Base-by-base conservation (phyloP, 1,140 invertebrate genomes). In the Drosophila lini region DNA sequence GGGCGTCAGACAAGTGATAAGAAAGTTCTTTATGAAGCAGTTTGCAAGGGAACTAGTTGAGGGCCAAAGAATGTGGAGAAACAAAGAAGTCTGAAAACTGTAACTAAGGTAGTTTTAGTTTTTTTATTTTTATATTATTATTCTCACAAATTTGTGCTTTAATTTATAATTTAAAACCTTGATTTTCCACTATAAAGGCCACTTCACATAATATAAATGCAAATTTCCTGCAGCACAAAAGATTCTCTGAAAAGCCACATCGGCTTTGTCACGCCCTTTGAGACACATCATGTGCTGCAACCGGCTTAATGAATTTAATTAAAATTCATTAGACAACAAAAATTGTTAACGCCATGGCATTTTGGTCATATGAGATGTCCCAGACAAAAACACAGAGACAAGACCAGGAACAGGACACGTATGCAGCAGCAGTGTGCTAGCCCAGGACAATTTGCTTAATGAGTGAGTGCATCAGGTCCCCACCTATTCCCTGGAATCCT, bases 361-460 rank as follows among this genome's bases (percentile, higher is more conserved):
- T 71, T 59, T 15, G 68, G 68, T 58, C 48, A 63, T 22, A 68
- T 50, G 78, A 75, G 58, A 41, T 53, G 57, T 22, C 44, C 22
- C 57, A 74, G 52, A 69, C 31, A 40, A 22, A 28, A 34, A 41
- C 32, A 31, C n/a, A 47, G 34, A 36, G 44, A 28, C 22, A 58
- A 25, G 40, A 31, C 15, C 25, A 41, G 34, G 9, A 56, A 32
- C 56, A 50, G 34, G 68, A 68, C 53, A 31, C 56, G 25, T 13
- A 60, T 41, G 75, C 74, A 64, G 69, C 62, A 61, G 47, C 45
- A 47, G 15, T 31, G 15, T 58, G 79, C 60, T 82, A 64, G 62
- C 65, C 71, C 79, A 82, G 57, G 80, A 80, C 80, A 88, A 83
- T 88, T 83, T 86, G 80, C 83, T 80, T 88, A 86, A 86, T 82